A percentile compares a stretch with the other conserved stretches of the same genome.
phyloP scores from a whole-genome alignment of 1,140 invertebrate species.

The Tenebrio molitor region DNA sequence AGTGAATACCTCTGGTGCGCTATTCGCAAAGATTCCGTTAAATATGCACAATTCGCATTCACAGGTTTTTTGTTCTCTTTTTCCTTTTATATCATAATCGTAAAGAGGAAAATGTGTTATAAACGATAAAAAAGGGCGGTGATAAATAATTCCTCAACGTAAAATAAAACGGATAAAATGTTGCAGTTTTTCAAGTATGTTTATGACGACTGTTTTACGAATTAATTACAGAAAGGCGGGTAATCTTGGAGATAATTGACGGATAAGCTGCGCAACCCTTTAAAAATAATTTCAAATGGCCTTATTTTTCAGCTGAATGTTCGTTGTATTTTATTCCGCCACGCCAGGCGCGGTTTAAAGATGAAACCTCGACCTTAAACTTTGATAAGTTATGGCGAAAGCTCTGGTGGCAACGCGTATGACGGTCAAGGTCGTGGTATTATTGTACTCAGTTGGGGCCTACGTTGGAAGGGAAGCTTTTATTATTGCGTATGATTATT shows the following conservation, averaged over 20 bases:
- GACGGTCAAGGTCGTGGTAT: no score
- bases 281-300: not conserved
- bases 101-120: conserved; percentile 32
- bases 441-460: no score
- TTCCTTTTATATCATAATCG: conserved; percentile 30
- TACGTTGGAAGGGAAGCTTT: no score
- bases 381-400: no score
- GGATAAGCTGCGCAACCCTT: not conserved
- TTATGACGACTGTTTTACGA: conserved; percentile 33
- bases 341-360: no score
- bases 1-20: not conserved
- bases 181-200: conserved; percentile 25
- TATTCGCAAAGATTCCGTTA: conserved; percentile 28
- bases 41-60: conserved; percentile 28
- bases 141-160: conserved; percentile 16
- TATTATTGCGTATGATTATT: no score
- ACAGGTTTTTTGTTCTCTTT: not conserved
- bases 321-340: no score
- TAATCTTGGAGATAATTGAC: conserved; percentile 18
- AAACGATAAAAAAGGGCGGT: conserved; percentile 29
- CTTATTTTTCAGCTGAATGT: no score
- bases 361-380: no score
- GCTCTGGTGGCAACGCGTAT: no score
- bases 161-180: conserved; percentile 28
- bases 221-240: conserved; percentile 1